Evolutionary conservation across 1,140 invertebrate species (phyloP).

Genomic region (Papilio dardanus): DNA sequence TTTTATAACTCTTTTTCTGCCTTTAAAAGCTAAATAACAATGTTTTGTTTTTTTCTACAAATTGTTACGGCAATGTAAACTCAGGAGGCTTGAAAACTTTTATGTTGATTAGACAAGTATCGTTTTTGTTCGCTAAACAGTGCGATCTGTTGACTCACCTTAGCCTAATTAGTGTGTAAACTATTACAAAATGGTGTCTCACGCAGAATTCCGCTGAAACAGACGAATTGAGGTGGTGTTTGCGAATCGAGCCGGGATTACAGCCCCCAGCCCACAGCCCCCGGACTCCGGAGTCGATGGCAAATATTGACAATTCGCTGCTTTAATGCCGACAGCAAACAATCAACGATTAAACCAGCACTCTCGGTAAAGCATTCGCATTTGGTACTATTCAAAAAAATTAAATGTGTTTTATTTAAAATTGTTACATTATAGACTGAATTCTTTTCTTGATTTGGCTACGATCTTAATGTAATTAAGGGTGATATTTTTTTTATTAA

Average conservation of each 20-base stretch:
- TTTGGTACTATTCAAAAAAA: conserved; percentile 36
- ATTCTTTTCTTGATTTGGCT: neutral
- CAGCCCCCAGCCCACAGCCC: conserved; percentile 62
- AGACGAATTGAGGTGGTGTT: conserved; percentile 38
- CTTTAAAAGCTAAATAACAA: no score
- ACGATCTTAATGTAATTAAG: neutral
- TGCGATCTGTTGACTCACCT: conserved; percentile 19
- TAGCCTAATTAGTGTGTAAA: conserved; percentile 28
- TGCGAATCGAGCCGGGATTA: conserved; percentile 56
- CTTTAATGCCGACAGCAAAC: conserved; percentile 81
- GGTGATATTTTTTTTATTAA: neutral
- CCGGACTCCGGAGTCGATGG: conserved; percentile 52
- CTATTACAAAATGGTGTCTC: conserved; percentile 23
- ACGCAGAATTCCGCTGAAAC: conserved; percentile 23
- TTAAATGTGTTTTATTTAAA: neutral
- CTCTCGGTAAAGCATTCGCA: conserved; percentile 42
- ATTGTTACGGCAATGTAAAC: no score
- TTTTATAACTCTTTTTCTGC: no score
- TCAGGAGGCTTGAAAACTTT: neutral
- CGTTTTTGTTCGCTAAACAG: neutral
- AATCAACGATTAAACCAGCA: conserved; percentile 70
- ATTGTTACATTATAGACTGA: neutral
- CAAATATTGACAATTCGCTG: conserved; percentile 80
- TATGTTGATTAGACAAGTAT: neutral
- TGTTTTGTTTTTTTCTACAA: no score